phyloP scores from a whole-genome alignment of 2,797 vertebrate genomes.

The Sebastes trivittatus region DNA sequence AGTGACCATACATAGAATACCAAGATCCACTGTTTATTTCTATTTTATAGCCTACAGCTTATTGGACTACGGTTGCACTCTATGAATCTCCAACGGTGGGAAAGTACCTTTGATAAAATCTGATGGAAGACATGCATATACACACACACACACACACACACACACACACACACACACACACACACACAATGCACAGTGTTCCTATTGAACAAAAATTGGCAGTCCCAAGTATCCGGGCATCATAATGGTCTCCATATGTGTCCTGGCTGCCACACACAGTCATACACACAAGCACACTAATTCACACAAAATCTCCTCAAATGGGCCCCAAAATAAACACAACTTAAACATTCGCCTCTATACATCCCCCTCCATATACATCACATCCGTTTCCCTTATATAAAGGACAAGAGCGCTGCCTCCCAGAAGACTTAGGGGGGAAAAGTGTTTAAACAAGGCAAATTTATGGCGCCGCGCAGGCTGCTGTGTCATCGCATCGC shows the following conservation, averaged over 20 bases:
- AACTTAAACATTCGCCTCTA: conserved; percentile 39
- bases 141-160: not conserved
- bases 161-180: not conserved
- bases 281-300: conserved; percentile 5
- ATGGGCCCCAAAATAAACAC: conserved; percentile 65
- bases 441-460: conserved; percentile 60
- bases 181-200: conserved; percentile 40
- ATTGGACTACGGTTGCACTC: not conserved
- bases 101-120: conserved; percentile 69
- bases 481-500: conserved; percentile 52
- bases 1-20: conserved; percentile 51
- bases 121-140: not conserved
- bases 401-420: conserved; percentile 30
- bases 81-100: conserved; percentile 48
- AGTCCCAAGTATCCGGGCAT: conserved; percentile 43
- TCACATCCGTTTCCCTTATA: conserved; percentile 42
- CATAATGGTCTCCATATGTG: conserved; percentile 75
- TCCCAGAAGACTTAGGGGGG: conserved; percentile 39
- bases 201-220: conserved; percentile 45
- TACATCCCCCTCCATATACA: not conserved
- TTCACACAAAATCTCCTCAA: conserved; percentile 39
- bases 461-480: conserved; percentile 54
- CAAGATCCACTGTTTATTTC: conserved; percentile 36
- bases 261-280: conserved; percentile 58
- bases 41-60: conserved; percentile 17